Evolutionary conservation across 2,888 invertebrate genomes (phyloP).

Genomic region (Mesoligia furuncula): DNA sequence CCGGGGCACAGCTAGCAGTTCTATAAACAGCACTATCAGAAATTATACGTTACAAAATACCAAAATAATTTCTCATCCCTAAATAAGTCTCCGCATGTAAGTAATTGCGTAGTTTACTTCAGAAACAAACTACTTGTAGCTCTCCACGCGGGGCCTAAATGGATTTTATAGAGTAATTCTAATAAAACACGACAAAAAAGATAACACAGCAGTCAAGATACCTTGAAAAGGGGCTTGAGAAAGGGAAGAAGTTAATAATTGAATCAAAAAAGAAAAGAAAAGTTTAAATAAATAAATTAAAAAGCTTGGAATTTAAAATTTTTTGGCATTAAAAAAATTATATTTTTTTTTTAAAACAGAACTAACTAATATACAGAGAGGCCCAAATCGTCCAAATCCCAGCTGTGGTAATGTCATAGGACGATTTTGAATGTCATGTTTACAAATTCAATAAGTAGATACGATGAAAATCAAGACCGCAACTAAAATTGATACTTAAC

Average conservation of each 20-base stretch:
- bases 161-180: constrained; percentile 30
- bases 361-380: too few species aligned
- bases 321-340: background rate
- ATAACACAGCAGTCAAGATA: constrained; percentile 7
- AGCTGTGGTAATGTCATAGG: too few species aligned
- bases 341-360: background rate
- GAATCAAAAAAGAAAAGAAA: constrained; percentile 6
- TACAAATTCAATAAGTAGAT: background rate
- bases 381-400: too few species aligned
- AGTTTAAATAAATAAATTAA: too few species aligned
- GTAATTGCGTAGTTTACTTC: constrained; percentile 13
- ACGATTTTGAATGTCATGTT: background rate
- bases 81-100: constrained; percentile 14
- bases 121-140: constrained; percentile 29
- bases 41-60: background rate
- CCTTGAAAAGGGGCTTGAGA: background rate
- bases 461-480: background rate
- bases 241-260: background rate
- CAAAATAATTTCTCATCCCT: background rate
- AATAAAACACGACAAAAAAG: constrained; percentile 38
- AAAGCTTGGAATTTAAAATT: background rate
- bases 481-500: background rate
- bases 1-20: background rate
- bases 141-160: constrained; percentile 26
- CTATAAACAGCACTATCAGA: background rate